Percentiles rank a stretch among this genome's conserved stretches.
Evolutionary conservation across 2,113 vertebrate genomes (phyloP).

Genomic region (Illadopsis cleaveri): DNA sequence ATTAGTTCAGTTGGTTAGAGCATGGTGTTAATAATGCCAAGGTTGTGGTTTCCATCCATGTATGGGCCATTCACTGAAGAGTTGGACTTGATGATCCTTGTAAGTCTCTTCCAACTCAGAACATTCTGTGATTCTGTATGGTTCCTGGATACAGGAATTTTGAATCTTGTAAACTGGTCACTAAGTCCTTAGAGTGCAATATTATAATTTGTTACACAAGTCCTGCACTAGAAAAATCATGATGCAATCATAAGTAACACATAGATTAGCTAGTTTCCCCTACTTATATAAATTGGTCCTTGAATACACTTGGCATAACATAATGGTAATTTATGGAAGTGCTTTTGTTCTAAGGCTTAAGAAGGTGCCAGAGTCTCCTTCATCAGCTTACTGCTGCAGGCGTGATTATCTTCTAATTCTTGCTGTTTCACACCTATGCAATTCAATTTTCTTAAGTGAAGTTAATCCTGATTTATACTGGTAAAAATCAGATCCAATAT

Average conservation of each 20-base stretch:
- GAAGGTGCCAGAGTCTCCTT: neutral
- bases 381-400: constrained; percentile 9
- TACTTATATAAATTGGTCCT: constrained; percentile 2
- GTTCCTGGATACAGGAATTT: neutral
- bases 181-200: neutral
- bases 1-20: neutral
- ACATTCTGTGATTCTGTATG: neutral
- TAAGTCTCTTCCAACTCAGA: neutral
- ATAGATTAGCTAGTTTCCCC: neutral
- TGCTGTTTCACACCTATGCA: neutral
- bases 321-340: constrained; percentile 9
- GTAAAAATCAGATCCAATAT: neutral
- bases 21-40: neutral
- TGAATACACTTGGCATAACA: neutral
- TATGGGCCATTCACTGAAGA: neutral
- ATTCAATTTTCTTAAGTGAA: neutral
- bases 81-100: neutral
- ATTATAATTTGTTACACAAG: neutral
- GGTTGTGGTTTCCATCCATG: neutral
- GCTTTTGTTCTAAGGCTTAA: constrained; percentile 33
- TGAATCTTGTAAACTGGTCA: neutral
- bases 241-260: neutral
- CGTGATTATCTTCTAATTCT: neutral
- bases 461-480: neutral
- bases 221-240: neutral